Evolutionary conservation across 2,888 invertebrate species (phyloP).

Genomic region (Dexiosoma caninum): DNA sequence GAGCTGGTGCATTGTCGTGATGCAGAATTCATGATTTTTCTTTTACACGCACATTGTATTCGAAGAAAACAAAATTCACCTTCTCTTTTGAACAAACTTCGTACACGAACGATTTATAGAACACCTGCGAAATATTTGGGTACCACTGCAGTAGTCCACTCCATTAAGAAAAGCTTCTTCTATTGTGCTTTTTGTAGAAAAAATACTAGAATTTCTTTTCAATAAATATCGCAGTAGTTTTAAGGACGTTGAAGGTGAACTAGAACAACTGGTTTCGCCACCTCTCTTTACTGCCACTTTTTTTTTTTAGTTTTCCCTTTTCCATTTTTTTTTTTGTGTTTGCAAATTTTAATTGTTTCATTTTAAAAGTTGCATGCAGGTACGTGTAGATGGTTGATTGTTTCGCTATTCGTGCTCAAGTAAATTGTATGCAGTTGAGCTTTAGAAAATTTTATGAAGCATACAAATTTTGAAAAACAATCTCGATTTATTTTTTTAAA

Average conservation of each 20-base stretch:
- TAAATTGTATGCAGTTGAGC: constrained; percentile 6
- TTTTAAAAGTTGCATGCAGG: neutral
- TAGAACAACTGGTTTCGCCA: constrained; percentile 65
- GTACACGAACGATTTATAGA: no score
- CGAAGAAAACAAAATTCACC: no score
- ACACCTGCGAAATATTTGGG: no score
- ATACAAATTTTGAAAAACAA: constrained; percentile 25
- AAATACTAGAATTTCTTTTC: constrained; percentile 7
- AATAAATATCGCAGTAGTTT: constrained; percentile 12
- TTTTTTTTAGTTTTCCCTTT: neutral
- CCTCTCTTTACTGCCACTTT: constrained; percentile 33
- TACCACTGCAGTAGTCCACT: no score
- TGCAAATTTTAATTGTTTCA: constrained; percentile 37
- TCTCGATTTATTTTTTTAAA: constrained; percentile 31
- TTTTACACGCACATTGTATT: no score
- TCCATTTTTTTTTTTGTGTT: neutral
- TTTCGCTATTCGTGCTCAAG: neutral
- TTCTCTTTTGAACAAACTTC: no score
- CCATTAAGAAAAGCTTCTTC: neutral
- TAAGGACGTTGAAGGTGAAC: constrained; percentile 68
- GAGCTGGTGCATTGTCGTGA: no score
- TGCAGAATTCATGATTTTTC: no score
- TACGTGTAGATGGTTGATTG: neutral
- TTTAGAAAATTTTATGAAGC: constrained; percentile 45
- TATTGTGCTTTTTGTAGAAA: neutral